Base-by-base conservation (phyloP, 2,888 invertebrate genomes). In the Cantharis rufa region DNA sequence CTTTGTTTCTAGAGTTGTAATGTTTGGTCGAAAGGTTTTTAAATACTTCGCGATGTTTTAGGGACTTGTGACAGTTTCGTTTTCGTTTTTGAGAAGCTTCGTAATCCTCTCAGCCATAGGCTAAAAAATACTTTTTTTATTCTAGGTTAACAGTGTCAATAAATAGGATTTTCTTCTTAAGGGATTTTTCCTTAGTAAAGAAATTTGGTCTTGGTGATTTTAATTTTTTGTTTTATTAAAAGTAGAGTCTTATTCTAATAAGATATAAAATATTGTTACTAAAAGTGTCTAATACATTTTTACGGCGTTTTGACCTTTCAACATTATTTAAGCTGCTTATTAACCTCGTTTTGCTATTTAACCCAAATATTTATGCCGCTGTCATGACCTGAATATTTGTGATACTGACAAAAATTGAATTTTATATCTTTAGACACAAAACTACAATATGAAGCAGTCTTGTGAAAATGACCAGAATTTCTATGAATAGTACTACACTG, bases 1-100 rank as follows among this genome's bases (percentile, higher is more conserved):
- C 76, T 76, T 81, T 80, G 79, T 79, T 77, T 77, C 81, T 63
- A 66, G 71, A 21, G 72, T 72, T 63, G 48, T 76, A 71, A 76
- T 78, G 76, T 69, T 78, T 70, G 61, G 62, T 66, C 75, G 62
- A 71, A 75, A 75, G 75, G 75, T 72, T 71, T 77, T 77, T 77
- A 77, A 78, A 78, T 72, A 75, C 75, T 70, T 74, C 27, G 74
- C 70, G 62, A 73, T 72, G 62, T 77, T 70, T 74, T 48, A 74
- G 69, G 70, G 77, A 70, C 68, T 74, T 72, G 62, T 18, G 32
- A 24, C 74, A 70, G 18, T 69, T 76, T 16, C 66, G 63, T 68
- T 72, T 62, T 76, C 64, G 28, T 24, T 72, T n/a, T 48, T 48
- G 48, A 48, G 48, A 48, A 48, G 48, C 48, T 48, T n/a, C 48